Conservation (phyloP, 2,888 invertebrate species). For the Amblyjoppa fuscipennis region DNA sequence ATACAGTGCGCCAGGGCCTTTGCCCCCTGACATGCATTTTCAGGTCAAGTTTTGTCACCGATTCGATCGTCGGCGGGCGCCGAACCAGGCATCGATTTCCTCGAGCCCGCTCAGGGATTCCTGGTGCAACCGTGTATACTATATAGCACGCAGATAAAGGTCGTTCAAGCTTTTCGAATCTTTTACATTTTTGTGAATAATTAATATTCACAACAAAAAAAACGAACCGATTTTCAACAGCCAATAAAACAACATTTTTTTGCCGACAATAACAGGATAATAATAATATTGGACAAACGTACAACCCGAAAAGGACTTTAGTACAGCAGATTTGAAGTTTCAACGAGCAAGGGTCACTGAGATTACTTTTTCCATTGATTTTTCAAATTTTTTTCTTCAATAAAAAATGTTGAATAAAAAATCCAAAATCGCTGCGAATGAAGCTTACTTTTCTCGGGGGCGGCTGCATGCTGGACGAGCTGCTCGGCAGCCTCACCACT, state of each 20-base stretch:
- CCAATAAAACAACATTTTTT: background rate
- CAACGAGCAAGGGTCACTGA: background rate
- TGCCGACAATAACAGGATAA: background rate
- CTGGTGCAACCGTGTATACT: constrained; percentile 32
- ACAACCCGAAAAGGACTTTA: constrained; percentile 43
- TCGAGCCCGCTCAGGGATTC: constrained; percentile 46
- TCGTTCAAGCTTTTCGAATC: background rate
- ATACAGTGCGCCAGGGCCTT: constrained; percentile 64
- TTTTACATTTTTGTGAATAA: background rate
- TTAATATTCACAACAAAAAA: background rate
- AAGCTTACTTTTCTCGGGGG: constrained; percentile 93
- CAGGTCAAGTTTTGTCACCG: constrained; percentile 73
- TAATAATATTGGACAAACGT: constrained; percentile 18
- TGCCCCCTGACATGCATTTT: constrained; percentile 70
- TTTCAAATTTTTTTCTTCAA: background rate
- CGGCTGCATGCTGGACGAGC: constrained; percentile 90
- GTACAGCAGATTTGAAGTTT: constrained; percentile 35
- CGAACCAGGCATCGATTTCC: constrained; percentile 77
- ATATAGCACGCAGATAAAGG: constrained; percentile 4
- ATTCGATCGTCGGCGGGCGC: constrained; percentile 70
- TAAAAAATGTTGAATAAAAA: background rate
- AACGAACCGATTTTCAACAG: background rate
- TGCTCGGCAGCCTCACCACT: constrained; percentile 80
- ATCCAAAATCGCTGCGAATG: background rate
- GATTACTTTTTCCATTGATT: background rate